A percentile compares a stretch with the other conserved stretches of the same genome.
These are phyloP conservation scores for Zootoca vivipara DNA, from an alignment of 2,113 vertebrate genomes.

Conservation along the genomic window DNA sequence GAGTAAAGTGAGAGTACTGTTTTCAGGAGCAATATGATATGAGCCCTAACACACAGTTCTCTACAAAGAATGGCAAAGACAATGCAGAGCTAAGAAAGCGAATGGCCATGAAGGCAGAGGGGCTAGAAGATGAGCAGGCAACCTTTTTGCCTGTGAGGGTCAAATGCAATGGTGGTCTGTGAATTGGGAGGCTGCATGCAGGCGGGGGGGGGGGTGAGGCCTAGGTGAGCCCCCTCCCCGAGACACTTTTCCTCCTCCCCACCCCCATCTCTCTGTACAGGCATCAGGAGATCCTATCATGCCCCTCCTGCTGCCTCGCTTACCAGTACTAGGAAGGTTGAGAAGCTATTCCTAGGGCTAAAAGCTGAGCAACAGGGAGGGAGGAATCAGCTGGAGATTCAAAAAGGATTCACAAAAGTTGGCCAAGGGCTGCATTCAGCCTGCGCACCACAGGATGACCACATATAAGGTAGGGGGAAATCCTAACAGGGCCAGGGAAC, in stretches of 20 bases:
- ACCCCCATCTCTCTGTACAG: neutral
- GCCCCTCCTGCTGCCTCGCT: neutral
- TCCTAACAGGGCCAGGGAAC: neutral
- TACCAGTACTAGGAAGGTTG: neutral
- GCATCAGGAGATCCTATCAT: neutral
- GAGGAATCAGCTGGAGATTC: neutral
- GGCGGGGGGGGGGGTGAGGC: neutral
- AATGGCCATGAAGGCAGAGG: neutral
- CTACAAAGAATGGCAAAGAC: neutral
- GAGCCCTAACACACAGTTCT: neutral
- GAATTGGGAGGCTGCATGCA: neutral
- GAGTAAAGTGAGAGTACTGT: conserved; percentile 1
- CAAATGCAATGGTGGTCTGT: neutral
- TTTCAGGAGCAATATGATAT: conserved; percentile 23
- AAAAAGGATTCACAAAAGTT: neutral
- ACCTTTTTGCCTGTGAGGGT: neutral
- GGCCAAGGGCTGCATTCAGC: neutral
- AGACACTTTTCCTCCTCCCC: neutral
- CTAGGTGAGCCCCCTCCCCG: neutral
- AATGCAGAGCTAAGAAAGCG: neutral
- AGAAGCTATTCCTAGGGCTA: neutral
- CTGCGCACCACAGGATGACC: neutral
- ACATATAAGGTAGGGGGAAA: neutral
- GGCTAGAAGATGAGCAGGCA: neutral
- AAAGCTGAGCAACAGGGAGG: neutral